Evolutionary conservation across 2,797 vertebrate genomes (phyloP).

Genomic region (Florisuga fusca): DNA sequence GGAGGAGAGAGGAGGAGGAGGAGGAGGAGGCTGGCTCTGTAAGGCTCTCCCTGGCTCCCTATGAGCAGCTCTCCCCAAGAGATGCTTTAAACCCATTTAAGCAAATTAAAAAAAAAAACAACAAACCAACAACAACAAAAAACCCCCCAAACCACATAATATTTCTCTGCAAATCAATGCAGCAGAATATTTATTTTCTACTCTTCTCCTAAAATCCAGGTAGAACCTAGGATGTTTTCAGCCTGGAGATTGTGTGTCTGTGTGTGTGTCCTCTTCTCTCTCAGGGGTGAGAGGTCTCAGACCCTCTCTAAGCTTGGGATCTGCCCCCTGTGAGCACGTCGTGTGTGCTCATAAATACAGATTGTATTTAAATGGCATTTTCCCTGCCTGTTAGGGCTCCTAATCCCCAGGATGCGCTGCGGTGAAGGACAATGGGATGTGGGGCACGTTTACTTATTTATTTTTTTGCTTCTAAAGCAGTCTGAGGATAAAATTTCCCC

Average conservation of each 20-base stretch:
- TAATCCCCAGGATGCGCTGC: fast-evolving
- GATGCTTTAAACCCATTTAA: neutral
- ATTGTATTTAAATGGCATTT: neutral
- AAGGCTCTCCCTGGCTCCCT: fast-evolving
- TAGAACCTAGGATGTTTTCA: neutral
- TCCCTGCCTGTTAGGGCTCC: neutral
- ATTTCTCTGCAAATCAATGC: neutral
- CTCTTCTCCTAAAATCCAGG: neutral
- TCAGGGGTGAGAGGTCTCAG: fast-evolving
- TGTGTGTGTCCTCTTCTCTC: neutral
- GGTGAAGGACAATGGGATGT: neutral
- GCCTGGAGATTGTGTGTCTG: neutral
- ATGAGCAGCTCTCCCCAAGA: fast-evolving
- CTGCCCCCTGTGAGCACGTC: fast-evolving
- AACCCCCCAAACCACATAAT: too few species aligned
- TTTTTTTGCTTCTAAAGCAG: conserved; percentile 26
- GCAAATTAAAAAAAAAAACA: neutral
- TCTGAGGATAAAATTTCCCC: conserved; percentile 35
- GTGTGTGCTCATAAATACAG: neutral
- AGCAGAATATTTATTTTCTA: neutral
- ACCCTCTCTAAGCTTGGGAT: neutral
- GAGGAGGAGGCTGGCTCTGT: neutral
- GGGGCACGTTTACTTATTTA: neutral
- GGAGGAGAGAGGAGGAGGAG: neutral
- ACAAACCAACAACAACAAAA: too few species aligned